phyloP scores from a whole-genome alignment of 2,113 vertebrate species.

The Oryzias celebensis region DNA sequence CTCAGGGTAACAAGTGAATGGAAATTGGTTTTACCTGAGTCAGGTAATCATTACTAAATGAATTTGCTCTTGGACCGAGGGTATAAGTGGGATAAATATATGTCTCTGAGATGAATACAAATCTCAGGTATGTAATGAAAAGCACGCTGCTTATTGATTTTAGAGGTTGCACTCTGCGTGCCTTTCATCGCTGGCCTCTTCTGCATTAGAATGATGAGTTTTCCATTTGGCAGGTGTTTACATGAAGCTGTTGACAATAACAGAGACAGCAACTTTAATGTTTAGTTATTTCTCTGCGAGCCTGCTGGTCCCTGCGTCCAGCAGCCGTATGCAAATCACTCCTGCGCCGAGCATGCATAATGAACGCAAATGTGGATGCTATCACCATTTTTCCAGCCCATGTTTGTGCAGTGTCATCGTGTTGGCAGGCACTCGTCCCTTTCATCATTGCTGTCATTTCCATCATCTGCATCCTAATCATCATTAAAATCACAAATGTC shows the following conservation, averaged over 20 bases:
- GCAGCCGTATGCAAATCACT: slow-evolving; percentile 50
- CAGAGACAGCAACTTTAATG: slow-evolving; percentile 30
- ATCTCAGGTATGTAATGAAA: slow-evolving; percentile 83
- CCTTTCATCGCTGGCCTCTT: slow-evolving; percentile 72
- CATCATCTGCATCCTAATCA: slow-evolving; percentile 62
- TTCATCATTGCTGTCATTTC: slow-evolving; percentile 44
- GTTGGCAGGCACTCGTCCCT: slow-evolving; percentile 43
- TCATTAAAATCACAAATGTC: slow-evolving; percentile 71
- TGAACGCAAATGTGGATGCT: slow-evolving; percentile 38
- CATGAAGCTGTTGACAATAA: slow-evolving; percentile 58
- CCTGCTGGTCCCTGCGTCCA: slow-evolving; percentile 46
- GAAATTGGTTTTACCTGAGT: slow-evolving; percentile 87
- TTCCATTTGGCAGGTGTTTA: slow-evolving; percentile 75
- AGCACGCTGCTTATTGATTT: slow-evolving; percentile 74
- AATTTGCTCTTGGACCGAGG: slow-evolving; percentile 80
- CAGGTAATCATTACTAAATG: slow-evolving; percentile 94
- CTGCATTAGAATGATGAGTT: slow-evolving; percentile 85
- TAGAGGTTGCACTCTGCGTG: slow-evolving; percentile 64
- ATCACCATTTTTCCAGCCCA: slow-evolving; percentile 40
- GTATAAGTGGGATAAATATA: slow-evolving; percentile 84
- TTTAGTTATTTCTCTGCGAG: slow-evolving; percentile 32
- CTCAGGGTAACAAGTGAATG: slow-evolving; percentile 81
- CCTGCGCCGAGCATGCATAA: slow-evolving; percentile 53
- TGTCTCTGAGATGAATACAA: slow-evolving; percentile 80
- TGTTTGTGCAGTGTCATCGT: slow-evolving; percentile 48